phyloP scores from a whole-genome alignment of 2,888 invertebrate genomes.

The Lissocephala sabroskyi region DNA sequence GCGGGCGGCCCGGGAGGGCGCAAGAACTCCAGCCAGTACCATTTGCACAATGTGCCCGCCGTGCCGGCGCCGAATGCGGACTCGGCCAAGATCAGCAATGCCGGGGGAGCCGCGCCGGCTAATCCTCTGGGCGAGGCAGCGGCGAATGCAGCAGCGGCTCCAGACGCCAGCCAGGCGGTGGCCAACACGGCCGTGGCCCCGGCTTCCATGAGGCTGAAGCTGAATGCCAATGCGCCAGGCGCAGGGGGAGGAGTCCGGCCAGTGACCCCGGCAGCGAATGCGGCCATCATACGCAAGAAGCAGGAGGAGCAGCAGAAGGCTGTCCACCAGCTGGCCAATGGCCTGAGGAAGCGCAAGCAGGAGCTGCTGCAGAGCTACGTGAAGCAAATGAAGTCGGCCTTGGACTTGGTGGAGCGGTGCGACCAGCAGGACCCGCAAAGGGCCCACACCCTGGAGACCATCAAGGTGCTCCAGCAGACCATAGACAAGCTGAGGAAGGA shows the following conservation, averaged over 20 bases:
- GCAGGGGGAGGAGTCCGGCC: constrained; percentile 72
- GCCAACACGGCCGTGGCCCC: constrained; percentile 49
- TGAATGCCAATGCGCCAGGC: constrained; percentile 36
- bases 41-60: constrained; percentile 70
- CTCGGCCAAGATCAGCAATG: constrained; percentile 63
- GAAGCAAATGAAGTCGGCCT: constrained; percentile 87
- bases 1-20: constrained; percentile 42
- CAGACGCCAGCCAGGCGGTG: constrained; percentile 22
- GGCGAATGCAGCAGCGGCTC: constrained; percentile 18
- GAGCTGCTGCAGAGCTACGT: constrained; percentile 90
- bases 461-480: constrained; percentile 86
- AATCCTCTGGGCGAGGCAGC: constrained; percentile 25
- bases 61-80: constrained; percentile 68
- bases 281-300: constrained; percentile 81
- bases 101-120: constrained; percentile 30
- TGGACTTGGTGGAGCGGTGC: constrained; percentile 86
- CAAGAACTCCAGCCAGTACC: constrained; percentile 69
- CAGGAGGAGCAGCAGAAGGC: constrained; percentile 84
- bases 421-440: constrained; percentile 82
- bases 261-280: constrained; percentile 76
- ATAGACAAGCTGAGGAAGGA: constrained; percentile 77
- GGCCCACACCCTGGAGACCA: constrained; percentile 82
- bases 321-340: constrained; percentile 83
- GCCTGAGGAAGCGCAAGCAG: constrained; percentile 88
- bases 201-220: constrained; percentile 41